phyloP scores from a whole-genome alignment of 2,888 invertebrate species.

The Amphipoea lucens region DNA sequence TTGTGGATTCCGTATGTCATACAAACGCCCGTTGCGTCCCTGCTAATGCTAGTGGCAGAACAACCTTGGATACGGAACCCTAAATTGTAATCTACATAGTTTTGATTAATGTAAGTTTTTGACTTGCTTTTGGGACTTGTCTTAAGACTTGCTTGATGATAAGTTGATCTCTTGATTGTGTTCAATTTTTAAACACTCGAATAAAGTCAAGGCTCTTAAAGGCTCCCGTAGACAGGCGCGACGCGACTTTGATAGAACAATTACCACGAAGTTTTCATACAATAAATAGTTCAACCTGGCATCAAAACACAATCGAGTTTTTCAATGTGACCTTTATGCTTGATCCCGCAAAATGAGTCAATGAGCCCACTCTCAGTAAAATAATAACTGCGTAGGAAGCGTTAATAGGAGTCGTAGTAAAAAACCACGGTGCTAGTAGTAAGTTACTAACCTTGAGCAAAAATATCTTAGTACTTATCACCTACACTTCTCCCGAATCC shows the following conservation, averaged over 20 bases:
- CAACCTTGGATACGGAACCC: slow-evolving; percentile 47
- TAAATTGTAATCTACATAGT: slow-evolving; percentile 52
- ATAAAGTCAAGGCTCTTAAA: too few relatives aligned
- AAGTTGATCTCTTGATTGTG: too few relatives aligned
- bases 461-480: not conserved
- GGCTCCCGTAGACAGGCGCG: too few relatives aligned
- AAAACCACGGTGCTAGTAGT: not conserved
- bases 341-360: not conserved
- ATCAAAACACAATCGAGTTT: not conserved
- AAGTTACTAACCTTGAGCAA: not conserved
- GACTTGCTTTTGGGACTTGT: not conserved
- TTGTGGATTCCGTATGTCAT: slow-evolving; percentile 67
- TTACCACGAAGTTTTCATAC: too few relatives aligned
- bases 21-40: slow-evolving; percentile 52
- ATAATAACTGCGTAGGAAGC: not conserved
- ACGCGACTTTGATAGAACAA: too few relatives aligned
- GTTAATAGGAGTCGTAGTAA: not conserved
- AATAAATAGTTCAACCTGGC: not conserved
- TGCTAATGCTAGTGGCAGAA: slow-evolving; percentile 54
- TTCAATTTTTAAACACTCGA: too few relatives aligned
- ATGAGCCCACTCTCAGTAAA: not conserved
- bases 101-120: slow-evolving; percentile 57
- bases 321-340: not conserved
- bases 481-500: not conserved
- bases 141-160: not conserved